Evolutionary conservation across 2,888 invertebrate genomes (phyloP), one percentile per base, ranked within the genome.

Genomic region (Sarcophaga subvicina): DNA sequence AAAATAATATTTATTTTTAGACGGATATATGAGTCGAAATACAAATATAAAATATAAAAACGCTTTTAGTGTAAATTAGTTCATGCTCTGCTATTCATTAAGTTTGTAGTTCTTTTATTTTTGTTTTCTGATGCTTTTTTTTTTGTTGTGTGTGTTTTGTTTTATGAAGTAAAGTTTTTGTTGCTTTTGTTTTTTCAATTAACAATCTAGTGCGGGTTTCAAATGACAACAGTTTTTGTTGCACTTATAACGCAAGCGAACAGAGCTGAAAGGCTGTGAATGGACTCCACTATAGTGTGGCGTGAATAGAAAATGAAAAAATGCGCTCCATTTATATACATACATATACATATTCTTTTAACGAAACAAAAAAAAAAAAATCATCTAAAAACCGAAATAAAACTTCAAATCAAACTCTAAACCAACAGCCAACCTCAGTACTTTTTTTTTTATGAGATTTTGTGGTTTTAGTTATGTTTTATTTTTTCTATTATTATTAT

Each of bases 141-240:
- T 66, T 17, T 77, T 37, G 8, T 37, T 37, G 54, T 54, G 54
- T 54, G 54, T 54, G 2, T 76, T 70, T 27, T 0, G 3, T 85
- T 64, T 12, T 62, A n/a, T 22, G 63, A 64, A 83, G 60, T 14
- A 63, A 75, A 62, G 14, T 54, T 54, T 54, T 17, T 54, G 54
- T 54, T 17, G 54, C 17, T 54, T 60, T n/a, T 70, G 71, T 14
- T 73, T 85, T 88, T 85, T 88, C 75, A 83, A 85, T 85, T 85
- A 80, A 86, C 80, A 86, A 67, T 80, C 49, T 73, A 47, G 25
- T 77, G 70, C 63, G 63, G 71, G 67, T 54, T 82, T 87, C 76
- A 63, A 88, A 85, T 81, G 88, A 85, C 71, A 86, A 78, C 75
- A 83, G 54, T 79, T 81, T 79, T 47, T 66, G 73, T 66, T 60